A percentile compares a stretch with the other conserved stretches of the same genome.
Evolutionary conservation across 2,888 invertebrate genomes (phyloP).

Genomic region (Chesias legatella): DNA sequence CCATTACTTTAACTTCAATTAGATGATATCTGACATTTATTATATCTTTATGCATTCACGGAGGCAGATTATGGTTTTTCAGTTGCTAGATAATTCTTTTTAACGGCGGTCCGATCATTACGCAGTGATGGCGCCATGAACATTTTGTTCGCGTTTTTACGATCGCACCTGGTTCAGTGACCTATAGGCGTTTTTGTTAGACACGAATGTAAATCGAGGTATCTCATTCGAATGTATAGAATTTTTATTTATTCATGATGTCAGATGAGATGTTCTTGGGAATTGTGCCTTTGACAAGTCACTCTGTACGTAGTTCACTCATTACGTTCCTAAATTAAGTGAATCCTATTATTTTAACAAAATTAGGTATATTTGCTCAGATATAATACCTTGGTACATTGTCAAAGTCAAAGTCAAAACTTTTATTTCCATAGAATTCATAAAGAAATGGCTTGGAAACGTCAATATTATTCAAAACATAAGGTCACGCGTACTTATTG

Average conservation of each 20-base stretch:
- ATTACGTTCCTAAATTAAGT: too few species aligned
- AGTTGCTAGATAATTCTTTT: conserved; percentile 67
- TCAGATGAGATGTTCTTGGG: background rate
- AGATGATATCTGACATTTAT: conserved; percentile 78
- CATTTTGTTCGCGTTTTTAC: conserved; percentile 68
- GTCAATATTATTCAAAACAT: too few species aligned
- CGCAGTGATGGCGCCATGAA: conserved; percentile 66
- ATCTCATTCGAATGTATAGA: conserved; percentile 19
- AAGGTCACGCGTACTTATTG: too few species aligned
- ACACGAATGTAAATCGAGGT: conserved; percentile 15
- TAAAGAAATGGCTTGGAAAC: too few species aligned
- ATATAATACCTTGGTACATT: too few species aligned
- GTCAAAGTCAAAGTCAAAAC: too few species aligned
- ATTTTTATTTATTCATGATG: conserved; percentile 16
- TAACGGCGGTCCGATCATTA: conserved; percentile 72
- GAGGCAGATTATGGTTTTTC: conserved; percentile 69
- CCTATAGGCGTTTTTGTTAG: conserved; percentile 44
- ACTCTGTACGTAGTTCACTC: background rate
- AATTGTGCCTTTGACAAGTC: background rate
- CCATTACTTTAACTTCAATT: conserved; percentile 71
- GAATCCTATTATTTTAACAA: too few species aligned
- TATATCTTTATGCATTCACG: conserved; percentile 76
- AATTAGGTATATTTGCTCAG: too few species aligned
- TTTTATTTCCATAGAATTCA: too few species aligned
- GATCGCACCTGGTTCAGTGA: conserved; percentile 52